phyloP scores from a whole-genome alignment of 1,140 invertebrate genomes.

The Leptopilina clavipes region DNA sequence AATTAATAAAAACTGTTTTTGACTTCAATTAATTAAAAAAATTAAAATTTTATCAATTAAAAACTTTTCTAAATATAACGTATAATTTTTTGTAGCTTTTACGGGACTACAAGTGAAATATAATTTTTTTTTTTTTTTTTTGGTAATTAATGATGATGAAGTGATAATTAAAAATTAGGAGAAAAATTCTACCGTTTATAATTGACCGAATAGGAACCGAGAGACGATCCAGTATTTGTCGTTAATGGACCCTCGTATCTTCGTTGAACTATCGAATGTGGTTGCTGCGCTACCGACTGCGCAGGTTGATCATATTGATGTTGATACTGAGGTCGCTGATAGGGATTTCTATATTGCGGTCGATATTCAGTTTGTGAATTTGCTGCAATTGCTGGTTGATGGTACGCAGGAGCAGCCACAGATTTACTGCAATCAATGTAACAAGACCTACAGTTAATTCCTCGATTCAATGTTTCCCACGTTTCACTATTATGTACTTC shows the following conservation, averaged over 20 bases:
- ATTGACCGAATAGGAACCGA: constrained; percentile 81
- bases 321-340: constrained; percentile 51
- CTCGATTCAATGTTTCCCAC: constrained; percentile 55
- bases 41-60: too few relatives aligned
- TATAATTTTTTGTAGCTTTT: too few relatives aligned
- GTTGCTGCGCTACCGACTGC: constrained; percentile 49
- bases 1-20: too few relatives aligned
- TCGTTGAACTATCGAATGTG: constrained; percentile 61
- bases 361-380: constrained; percentile 66
- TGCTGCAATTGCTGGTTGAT: constrained; percentile 61
- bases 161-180: not conserved
- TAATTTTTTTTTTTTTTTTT: too few relatives aligned
- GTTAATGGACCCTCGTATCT: constrained; percentile 77
- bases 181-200: constrained; percentile 71
- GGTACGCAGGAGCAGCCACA: constrained; percentile 60
- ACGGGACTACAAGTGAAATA: not conserved
- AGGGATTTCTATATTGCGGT: constrained; percentile 59
- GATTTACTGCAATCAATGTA: constrained; percentile 59
- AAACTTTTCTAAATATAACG: too few relatives aligned
- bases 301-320: constrained; percentile 42
- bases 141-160: not conserved
- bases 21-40: too few relatives aligned
- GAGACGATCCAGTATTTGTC: constrained; percentile 78
- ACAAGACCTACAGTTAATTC: constrained; percentile 58
- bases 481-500: too few relatives aligned